Conservation (phyloP, 1,140 invertebrate species). For the Alviniconcha marisindica region DNA sequence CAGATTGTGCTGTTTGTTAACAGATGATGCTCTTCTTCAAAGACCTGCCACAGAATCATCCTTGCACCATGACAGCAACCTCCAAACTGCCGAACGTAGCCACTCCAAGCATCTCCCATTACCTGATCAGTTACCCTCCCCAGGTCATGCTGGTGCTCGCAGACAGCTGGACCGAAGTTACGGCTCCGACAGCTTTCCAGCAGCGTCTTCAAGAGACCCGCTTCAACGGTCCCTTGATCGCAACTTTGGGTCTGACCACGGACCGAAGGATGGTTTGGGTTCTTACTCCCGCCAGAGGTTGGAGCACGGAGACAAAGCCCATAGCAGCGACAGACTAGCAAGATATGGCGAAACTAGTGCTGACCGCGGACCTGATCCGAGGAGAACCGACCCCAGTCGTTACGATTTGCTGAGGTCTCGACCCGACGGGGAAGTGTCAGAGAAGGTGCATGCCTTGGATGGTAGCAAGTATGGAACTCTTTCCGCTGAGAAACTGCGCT, state of each 20-base stretch:
- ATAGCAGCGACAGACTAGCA: background rate
- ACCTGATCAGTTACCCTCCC: background rate
- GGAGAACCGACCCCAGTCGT: conserved; percentile 16
- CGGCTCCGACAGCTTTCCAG: background rate
- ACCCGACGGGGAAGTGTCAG: conserved; percentile 61
- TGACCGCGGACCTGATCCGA: background rate
- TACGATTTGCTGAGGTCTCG: conserved; percentile 43
- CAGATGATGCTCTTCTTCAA: background rate
- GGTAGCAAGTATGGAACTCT: background rate
- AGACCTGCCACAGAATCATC: background rate
- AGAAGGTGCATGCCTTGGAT: conserved; percentile 23
- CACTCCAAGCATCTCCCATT: background rate
- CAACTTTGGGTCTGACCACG: conserved; percentile 37
- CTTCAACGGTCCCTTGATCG: conserved; percentile 14
- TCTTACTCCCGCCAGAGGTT: background rate
- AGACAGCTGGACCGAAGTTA: background rate
- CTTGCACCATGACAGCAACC: background rate
- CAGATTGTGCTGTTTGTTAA: background rate
- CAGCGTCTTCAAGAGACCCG: conserved; percentile 1
- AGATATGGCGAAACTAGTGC: conserved; percentile 1
- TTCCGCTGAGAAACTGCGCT: conserved; percentile 15
- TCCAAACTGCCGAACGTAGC: background rate
- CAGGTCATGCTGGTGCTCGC: background rate
- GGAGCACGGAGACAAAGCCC: conserved; percentile 6
- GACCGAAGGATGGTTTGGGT: background rate